phyloP scores from a whole-genome alignment of 2,113 vertebrate species.

The Tetrao urogallus region DNA sequence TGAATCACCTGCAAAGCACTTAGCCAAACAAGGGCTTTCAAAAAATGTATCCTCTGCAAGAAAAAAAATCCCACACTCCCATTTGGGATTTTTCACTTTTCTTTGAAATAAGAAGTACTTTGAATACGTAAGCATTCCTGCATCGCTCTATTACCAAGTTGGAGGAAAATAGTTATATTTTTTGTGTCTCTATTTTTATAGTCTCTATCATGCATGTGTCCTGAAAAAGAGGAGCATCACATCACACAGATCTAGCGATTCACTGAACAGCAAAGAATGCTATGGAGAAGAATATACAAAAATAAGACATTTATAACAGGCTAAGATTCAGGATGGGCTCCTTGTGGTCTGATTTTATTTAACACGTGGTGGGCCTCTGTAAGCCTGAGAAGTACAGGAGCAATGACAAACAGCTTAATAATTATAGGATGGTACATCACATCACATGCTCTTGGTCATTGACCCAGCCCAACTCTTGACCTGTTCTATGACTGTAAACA shows the following conservation, averaged over 20 bases:
- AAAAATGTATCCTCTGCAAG: neutral
- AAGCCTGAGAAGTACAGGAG: neutral
- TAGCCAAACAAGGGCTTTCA: neutral
- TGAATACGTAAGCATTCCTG: neutral
- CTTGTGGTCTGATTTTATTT: neutral
- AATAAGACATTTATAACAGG: neutral
- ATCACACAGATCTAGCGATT: neutral
- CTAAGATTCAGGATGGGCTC: neutral
- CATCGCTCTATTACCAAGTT: neutral
- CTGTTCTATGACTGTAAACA: neutral
- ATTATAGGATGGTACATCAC: neutral
- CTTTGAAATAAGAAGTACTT: neutral
- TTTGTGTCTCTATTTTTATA: neutral
- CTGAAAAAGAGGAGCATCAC: neutral
- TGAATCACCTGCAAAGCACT: neutral
- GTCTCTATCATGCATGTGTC: neutral
- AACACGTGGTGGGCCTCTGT: neutral
- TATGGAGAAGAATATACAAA: accelerated
- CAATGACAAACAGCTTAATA: conserved; percentile 22
- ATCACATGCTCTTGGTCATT: conserved; percentile 18
- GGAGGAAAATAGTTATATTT: neutral
- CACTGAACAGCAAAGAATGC: neutral
- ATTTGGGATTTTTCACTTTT: neutral
- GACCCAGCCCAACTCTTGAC: conserved; percentile 33
- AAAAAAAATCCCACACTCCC: neutral